Percentiles rank a stretch among this genome's conserved stretches.
phyloP scores from a whole-genome alignment of 2,888 invertebrate species.

The Zhuqinia jingwanae region DNA sequence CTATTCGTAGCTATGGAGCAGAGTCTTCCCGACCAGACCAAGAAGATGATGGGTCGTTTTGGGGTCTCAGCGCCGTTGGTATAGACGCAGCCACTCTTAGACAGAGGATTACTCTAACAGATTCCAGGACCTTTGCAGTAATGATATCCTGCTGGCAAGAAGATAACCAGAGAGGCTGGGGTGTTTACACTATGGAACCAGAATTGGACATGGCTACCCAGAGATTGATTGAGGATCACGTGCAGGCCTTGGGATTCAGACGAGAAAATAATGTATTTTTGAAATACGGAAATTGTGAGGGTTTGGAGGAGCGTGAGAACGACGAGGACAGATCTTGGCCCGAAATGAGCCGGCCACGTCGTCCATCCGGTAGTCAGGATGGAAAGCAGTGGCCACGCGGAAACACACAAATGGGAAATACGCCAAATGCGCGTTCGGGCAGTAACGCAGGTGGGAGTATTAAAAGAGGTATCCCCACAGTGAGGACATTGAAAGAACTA shows the following conservation, averaged over 20 bases:
- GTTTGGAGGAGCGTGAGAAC: neutral
- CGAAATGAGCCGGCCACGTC: neutral
- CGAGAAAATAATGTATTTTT: conserved; percentile 6
- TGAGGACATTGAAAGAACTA: no score
- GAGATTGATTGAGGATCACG: conserved; percentile 3
- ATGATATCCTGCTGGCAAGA: neutral
- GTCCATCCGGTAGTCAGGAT: neutral
- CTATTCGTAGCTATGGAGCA: neutral
- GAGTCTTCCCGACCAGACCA: no score
- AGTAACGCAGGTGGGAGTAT: neutral
- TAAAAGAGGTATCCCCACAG: neutral
- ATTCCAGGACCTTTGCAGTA: conserved; percentile 12
- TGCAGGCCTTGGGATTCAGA: neutral
- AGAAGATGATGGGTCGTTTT: no score
- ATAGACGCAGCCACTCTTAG: neutral
- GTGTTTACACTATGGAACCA: neutral
- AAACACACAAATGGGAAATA: no score
- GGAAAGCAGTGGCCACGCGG: neutral
- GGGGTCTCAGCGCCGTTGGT: neutral
- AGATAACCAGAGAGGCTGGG: neutral
- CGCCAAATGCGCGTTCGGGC: neutral
- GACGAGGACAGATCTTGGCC: neutral
- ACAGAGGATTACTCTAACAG: neutral
- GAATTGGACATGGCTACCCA: neutral
- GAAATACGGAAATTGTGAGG: neutral